phyloP scores from a whole-genome alignment of 2,888 invertebrate species.

The Lasioglossum marginatum region DNA sequence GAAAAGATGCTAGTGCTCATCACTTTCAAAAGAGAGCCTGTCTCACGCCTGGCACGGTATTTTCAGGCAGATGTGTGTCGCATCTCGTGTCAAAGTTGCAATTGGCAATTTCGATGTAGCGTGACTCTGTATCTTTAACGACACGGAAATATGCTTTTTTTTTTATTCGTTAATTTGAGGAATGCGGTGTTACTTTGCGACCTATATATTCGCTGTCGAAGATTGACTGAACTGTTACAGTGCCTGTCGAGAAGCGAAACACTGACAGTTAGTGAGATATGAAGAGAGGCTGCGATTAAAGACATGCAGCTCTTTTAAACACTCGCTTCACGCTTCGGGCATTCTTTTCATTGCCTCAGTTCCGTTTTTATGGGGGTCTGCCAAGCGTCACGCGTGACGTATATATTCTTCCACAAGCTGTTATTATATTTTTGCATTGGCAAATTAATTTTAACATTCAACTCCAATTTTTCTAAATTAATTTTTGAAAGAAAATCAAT shows the following conservation, averaged over 20 bases:
- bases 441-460: background rate
- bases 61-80: background rate
- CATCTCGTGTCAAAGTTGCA: constrained; percentile 25
- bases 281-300: background rate
- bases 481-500: background rate
- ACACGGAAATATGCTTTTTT: background rate
- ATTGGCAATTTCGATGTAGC: background rate
- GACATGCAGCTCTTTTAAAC: background rate
- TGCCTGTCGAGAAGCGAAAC: background rate
- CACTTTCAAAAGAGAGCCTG: background rate
- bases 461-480: background rate
- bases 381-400: background rate
- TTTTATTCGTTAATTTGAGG: background rate
- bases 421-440: background rate
- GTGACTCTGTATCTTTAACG: constrained; percentile 17
- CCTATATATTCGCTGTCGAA: background rate
- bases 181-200: background rate
- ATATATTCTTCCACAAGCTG: background rate
- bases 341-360: background rate
- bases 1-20: background rate
- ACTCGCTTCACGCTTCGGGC: background rate
- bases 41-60: background rate
- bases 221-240: background rate
- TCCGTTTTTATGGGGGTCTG: background rate
- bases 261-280: background rate